Evolutionary conservation across 2,113 vertebrate genomes (phyloP), one percentile per base, ranked within the genome.

Genomic region (Thryonomys swinderianus): DNA sequence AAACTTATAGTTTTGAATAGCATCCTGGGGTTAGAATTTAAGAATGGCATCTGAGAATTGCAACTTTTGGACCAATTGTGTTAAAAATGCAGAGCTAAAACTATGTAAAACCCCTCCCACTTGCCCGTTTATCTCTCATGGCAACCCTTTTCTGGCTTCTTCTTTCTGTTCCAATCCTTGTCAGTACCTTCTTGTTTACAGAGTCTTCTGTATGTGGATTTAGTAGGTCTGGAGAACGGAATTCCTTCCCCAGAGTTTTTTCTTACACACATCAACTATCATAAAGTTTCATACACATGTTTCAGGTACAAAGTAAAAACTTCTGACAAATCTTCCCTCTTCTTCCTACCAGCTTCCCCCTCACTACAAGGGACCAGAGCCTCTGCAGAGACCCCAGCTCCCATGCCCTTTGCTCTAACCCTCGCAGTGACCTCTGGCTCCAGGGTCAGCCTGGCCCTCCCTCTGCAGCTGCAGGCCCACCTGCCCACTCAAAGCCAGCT

Each of bases 321-420:
- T 76, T 80, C 5, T 64, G n/a, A 45, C 20, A 88, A 79, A 82
- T 59, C n/a, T 74, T 21, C 64, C n/a, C 8, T 66, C 53, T 17
- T 13, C 40, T 64, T 83, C 27, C 40, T 0, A 1, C 27, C 37
- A 17, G 55, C 79, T 32, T 81, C 30, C 27, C 59, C 42, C 42
- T 27, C 0, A 0, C 51, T 55, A 25, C 45, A 4, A 87, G 67
- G 71, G 32, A 66, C 25, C 4, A 5, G 25, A 40, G 67, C 10
- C 84, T 62, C 40, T 48, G 45, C 66, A 74, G 12, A 85, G 79
- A 4, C 11, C 62, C 53, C 87, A 30, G n/a, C 94, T 97, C 95
- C 91, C 88, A 27, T 66, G 94, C 94, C 81, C 97, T 85, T 93
- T 92, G 97, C 40, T 87, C 87, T 94, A 92, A 96, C 88, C 91